Evolutionary conservation across 2,888 invertebrate genomes (phyloP).

Genomic region (Muscina levida): DNA sequence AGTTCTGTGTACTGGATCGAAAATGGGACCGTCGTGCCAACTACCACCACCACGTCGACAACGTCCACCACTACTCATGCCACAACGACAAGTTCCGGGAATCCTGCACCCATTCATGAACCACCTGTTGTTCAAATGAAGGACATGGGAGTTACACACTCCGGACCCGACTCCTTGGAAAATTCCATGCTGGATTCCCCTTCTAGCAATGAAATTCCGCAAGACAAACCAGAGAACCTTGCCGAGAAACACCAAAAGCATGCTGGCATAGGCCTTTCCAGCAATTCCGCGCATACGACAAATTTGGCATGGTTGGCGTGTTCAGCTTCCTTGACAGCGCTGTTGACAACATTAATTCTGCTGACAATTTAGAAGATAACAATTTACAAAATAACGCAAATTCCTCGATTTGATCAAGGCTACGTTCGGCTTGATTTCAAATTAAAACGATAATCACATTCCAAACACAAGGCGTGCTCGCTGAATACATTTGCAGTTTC

Average conservation of each 20-base stretch:
- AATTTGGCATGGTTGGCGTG: conserved; percentile 30
- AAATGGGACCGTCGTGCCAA: conserved; percentile 89
- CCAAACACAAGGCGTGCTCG: background rate
- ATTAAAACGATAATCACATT: background rate
- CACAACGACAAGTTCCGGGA: conserved; percentile 81
- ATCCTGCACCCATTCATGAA: conserved; percentile 80
- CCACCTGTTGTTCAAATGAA: conserved; percentile 78
- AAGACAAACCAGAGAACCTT: conserved; percentile 77
- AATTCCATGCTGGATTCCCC: conserved; percentile 73
- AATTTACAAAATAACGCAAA: background rate
- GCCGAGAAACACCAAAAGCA: conserved; percentile 72
- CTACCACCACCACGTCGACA: conserved; percentile 86
- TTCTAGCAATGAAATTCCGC: conserved; percentile 70
- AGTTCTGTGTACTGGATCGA: conserved; percentile 88
- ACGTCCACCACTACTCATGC: conserved; percentile 83
- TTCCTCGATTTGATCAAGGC: conserved; percentile 9
- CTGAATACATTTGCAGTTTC: background rate
- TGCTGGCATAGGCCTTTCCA: conserved; percentile 68
- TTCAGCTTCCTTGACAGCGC: conserved; percentile 28
- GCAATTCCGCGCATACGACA: conserved; percentile 10
- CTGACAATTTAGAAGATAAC: conserved; percentile 57
- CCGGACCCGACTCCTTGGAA: conserved; percentile 75
- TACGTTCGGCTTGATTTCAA: conserved; percentile 8
- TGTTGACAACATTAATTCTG: conserved; percentile 43
- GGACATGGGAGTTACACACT: conserved; percentile 73